Evolutionary conservation across 2,888 invertebrate genomes (phyloP), one percentile per base, ranked within the genome.

Genomic region (Erebia palarica): DNA sequence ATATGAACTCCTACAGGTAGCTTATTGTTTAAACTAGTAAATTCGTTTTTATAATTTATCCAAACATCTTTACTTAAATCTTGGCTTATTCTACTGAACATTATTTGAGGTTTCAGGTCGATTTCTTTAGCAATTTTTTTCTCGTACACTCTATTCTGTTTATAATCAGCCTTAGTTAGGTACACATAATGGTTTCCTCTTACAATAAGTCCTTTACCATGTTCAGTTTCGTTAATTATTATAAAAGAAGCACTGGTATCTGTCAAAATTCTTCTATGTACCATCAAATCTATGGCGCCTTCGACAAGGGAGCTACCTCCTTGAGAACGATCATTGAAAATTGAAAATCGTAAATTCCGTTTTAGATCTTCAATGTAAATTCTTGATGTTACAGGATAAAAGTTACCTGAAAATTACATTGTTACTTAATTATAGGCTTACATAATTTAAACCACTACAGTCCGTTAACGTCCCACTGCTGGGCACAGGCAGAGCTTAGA

Each of bases 361-460:
- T 71, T 57, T 0, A 77, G 60, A 77, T 97, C 96, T 79, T 95
- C 94, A 3, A 97, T 89, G 57, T 94, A 94, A 53, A 99, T 97
- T 82, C 96, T 95, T 0, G 97, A 95, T 27, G 97, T 98, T 0
- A 99, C 94, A 0, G 99, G 99, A 84, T 98, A 99, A 84, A 97
- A 97, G 86, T 99, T 99, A 36, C 88, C 97, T 70, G 81, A 5
- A 73, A 58, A 51, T 53, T 44, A 4, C 36, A 16, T 53, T 55
- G 8, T 16, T 0, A 51, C 1, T n/a, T 51, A 51, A 49, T 51
- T 7, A n/a, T 51, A n/a, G n/a, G n/a, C n/a, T n/a, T 8, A n/a
- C 51, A 4, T 36, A 36, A 49, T 4, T 14, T 13, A 49, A n/a
- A n/a, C n/a, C n/a, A n/a, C n/a, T n/a, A n/a, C n/a, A n/a, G n/a